Evolutionary conservation across 1,140 invertebrate species (phyloP), one percentile per base, ranked within the genome.

Genomic region (Conus ventricosus): DNA sequence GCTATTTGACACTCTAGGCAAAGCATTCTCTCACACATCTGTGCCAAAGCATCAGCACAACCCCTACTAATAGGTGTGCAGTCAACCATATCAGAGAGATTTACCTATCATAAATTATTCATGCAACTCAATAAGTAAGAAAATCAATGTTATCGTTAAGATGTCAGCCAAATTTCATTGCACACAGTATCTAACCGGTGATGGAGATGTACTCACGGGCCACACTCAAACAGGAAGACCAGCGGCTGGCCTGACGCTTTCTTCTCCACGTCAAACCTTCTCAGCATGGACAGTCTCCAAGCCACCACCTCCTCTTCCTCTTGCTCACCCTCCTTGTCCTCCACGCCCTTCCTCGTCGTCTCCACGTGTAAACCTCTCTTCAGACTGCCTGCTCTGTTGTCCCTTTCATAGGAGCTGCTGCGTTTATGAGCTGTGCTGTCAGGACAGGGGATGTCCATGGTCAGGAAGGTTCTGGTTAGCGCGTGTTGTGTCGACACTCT

Each of bases 231-330:
- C 5, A 89, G 86, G 15, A 93, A 80, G 15, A 92, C 78, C 10
- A 86, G 84, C 60, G 67, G 75, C 39, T 90, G 84, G 8, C 89
- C 89, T 55, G 90, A 84, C n/a, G n/a, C 39, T 17, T 75, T 84
- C 39, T 89, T 90, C 20, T 89, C 91, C 57, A 91, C 80, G 53
- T 91, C 88, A 67, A 93, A 93, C 8, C 90, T 76, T 84, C 90
- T 91, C 23, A 93, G 78, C 27, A 89, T 91, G 84, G 82, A 85
- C 5, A 93, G 87, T 23, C 84, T 81, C 92, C 92, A 93, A 63
- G 88, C 87, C 87, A 92, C n/a, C 75, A 91, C 78, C 60, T 55
- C 23, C 20, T 90, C 89, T 39, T 23, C 23, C 53, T 15, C 25
- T 53, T 20, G 78, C 78, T 87, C 25, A 82, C 85, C 39, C n/a